Base-by-base conservation (phyloP, 2,797 vertebrate genomes). In the Psittacula echo region DNA sequence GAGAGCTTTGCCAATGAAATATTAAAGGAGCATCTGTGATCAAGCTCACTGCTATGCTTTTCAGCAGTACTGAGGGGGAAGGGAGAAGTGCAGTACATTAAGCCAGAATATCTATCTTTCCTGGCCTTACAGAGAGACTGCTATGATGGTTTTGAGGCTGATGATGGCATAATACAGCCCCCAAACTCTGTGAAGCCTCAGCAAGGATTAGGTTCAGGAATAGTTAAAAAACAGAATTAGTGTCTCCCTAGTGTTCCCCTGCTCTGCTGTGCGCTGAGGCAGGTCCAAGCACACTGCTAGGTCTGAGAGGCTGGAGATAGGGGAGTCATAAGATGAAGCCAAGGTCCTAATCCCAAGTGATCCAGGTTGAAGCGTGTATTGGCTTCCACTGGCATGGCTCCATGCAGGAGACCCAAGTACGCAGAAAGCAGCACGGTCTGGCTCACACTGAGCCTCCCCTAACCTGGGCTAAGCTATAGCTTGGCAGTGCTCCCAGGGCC, bases 1-100 rank as follows among this genome's bases (percentile, higher is more conserved):
- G 44, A 93, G 56, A 89, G 73, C n/a, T 79, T 85, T 82, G 64
- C 64, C 76, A 84, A 88, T 82, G 29, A 91, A 93, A 82, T 82
- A 90, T 76, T 91, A 73, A 96, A 88, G 83, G 1, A 47, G 0
- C 68, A 68, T 68, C 42, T 70, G 42, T 75, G 47, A 85, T 82
- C 92, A 86, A 79, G 67, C 74, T 93, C 48, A 50, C 29, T 86
- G 47, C 66, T 75, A 9, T 34, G 62, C 76, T 91, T 72, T 84
- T 64, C 48, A 78, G n/a, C 51, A 66, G 60, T 34, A 39, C 3
- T 24, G n/a, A 89, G 32, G 29, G 50, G 73, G 51, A 62, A 87
- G 39, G 30, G 47, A 80, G 30, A 68, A 80, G 10, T 18, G 20
- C 56, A 73, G 58, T 41, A 74, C 50, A 34, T 80, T 29, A 71